A percentile compares a stretch with the other conserved stretches of the same genome.
These are phyloP conservation scores for Epinotia nisella DNA, from an alignment of 2,888 invertebrate species.

Conservation along the genomic window DNA sequence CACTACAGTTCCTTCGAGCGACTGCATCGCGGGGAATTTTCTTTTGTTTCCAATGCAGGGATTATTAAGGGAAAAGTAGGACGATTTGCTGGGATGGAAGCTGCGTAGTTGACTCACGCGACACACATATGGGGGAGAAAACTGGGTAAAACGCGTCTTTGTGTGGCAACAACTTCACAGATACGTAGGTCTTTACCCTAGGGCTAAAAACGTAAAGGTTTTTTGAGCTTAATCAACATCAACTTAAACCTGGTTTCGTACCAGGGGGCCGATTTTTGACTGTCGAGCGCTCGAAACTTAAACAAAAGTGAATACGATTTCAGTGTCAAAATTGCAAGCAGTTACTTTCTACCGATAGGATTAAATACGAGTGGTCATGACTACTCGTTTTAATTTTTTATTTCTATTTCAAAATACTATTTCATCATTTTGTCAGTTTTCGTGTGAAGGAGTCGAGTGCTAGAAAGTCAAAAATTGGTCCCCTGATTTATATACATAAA, in stretches of 20 bases:
- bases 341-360: too few species aligned
- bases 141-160: constrained; percentile 32
- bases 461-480: too few species aligned
- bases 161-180: constrained; percentile 29
- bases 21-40: constrained; percentile 64
- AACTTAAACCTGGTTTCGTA: neutral
- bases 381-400: too few species aligned
- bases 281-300: too few species aligned
- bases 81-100: constrained; percentile 56
- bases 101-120: constrained; percentile 44
- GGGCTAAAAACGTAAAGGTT: neutral
- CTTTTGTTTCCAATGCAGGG: constrained; percentile 65
- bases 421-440: too few species aligned
- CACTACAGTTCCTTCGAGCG: constrained; percentile 74
- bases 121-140: constrained; percentile 41
- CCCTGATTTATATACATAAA: too few species aligned
- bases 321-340: too few species aligned
- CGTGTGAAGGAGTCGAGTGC: too few species aligned
- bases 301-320: too few species aligned
- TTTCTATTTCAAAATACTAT: too few species aligned
- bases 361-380: too few species aligned
- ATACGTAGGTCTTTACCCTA: neutral
- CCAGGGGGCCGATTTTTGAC: too few species aligned
- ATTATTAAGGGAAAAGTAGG: constrained; percentile 54
- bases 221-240: neutral